These are phyloP conservation scores for Gortyna flavago DNA, from an alignment of 2,888 invertebrate genomes.

Conservation along the genomic window DNA sequence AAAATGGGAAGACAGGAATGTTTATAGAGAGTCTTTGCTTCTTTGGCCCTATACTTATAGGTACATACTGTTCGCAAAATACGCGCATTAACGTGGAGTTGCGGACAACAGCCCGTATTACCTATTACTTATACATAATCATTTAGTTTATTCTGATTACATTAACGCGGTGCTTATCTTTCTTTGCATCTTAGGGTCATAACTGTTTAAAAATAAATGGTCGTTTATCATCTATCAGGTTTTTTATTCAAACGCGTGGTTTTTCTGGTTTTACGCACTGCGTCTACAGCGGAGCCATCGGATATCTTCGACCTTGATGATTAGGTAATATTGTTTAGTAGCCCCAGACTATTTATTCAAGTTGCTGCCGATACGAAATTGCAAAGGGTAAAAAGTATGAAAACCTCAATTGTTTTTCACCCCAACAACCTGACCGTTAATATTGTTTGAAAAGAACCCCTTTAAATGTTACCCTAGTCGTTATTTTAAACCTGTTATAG, in stretches of 20 bases:
- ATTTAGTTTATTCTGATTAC: background rate
- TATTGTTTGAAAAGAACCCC: constrained; percentile 43
- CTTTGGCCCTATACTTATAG: background rate
- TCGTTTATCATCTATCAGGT: background rate
- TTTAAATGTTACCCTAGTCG: constrained; percentile 53
- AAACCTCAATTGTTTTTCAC: constrained; percentile 45
- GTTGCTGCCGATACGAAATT: constrained; percentile 1
- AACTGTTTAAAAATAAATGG: background rate
- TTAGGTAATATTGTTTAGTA: constrained; percentile 4
- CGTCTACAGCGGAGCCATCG: background rate
- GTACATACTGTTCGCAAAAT: too few relatives aligned
- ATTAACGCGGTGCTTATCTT: background rate
- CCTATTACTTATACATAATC: background rate
- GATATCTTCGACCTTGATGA: constrained; percentile 3
- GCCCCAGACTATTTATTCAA: constrained; percentile 16
- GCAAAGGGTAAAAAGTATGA: constrained; percentile 22
- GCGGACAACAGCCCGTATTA: too few relatives aligned
- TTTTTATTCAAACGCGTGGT: constrained; percentile 3
- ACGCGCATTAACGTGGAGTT: too few relatives aligned
- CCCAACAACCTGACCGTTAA: constrained; percentile 36
- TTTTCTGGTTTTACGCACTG: background rate
- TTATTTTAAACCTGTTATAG: constrained; percentile 51
- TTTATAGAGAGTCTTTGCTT: constrained; percentile 9
- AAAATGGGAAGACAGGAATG: constrained; percentile 26
- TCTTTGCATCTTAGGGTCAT: background rate